Evolutionary conservation across 2,113 vertebrate genomes (phyloP), one percentile per base, ranked within the genome.

Genomic region (Dunckerocampus dactyliophorus): DNA sequence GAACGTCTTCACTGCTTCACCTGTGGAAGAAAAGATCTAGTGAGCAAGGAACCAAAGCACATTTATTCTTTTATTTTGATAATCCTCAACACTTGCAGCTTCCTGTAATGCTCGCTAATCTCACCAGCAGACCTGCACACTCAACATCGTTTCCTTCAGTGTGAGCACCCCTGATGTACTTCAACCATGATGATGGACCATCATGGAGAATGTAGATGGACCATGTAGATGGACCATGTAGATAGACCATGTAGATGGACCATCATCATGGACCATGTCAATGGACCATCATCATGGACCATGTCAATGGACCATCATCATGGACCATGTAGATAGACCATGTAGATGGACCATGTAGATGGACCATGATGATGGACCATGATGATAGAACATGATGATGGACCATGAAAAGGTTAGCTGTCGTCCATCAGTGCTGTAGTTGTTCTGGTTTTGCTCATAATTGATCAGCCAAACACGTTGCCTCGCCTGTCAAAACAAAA

Each of bases 51-150:
- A 34, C 8, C 4, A n/a, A 3, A 34, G 37, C 61, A 39, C 13
- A 53, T n/a, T 71, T 63, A 51, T 69, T 42, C 47, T 62, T 8
- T 56, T 21, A 31, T 62, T 83, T 76, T 77, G 62, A 80, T 78
- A 74, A 79, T 77, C 72, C 72, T 24, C 0, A 47, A 64, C 56
- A 13, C 77, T 71, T 71, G 73, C 73, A 69, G 73, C 59, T 51
- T 28, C 24, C n/a, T n/a, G n/a, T n/a, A n/a, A n/a, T n/a, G n/a
- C n/a, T n/a, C n/a, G n/a, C n/a, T n/a, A n/a, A n/a, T n/a, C n/a
- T n/a, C n/a, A n/a, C n/a, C n/a, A n/a, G n/a, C n/a, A n/a, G n/a
- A n/a, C n/a, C n/a, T n/a, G n/a, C n/a, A n/a, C n/a, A n/a, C n/a
- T n/a, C n/a, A n/a, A n/a, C n/a, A n/a, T n/a, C n/a, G n/a, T n/a